Conservation (phyloP, 2,797 vertebrate species). For the Acrossocheilus fasciatus region DNA sequence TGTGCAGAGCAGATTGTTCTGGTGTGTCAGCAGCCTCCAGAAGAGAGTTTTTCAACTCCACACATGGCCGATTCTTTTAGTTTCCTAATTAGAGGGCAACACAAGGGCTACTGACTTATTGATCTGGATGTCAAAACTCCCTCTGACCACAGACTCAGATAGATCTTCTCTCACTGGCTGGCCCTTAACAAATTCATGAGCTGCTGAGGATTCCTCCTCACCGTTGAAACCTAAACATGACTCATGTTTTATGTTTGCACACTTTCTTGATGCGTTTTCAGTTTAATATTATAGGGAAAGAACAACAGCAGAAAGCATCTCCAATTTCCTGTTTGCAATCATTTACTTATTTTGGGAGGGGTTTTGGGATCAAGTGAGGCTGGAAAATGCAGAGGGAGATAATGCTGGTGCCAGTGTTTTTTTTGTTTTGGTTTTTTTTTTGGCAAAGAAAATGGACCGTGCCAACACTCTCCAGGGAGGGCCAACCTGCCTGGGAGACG, state of each 20-base stretch:
- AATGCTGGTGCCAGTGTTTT: slow-evolving; percentile 64
- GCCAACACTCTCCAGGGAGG: slow-evolving; percentile 78
- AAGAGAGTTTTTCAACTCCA: slow-evolving; percentile 73
- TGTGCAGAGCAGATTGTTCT: slow-evolving; percentile 55
- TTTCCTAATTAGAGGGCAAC: slow-evolving; percentile 84
- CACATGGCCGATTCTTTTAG: slow-evolving; percentile 78
- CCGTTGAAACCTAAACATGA: slow-evolving; percentile 46
- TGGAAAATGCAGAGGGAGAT: slow-evolving; percentile 63
- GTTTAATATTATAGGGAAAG: slow-evolving; percentile 20
- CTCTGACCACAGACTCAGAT: slow-evolving; percentile 76
- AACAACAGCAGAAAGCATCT: slow-evolving; percentile 41
- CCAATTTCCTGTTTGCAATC: slow-evolving; percentile 20
- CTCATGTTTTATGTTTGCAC: slow-evolving; percentile 44
- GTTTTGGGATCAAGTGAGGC: slow-evolving; percentile 32
- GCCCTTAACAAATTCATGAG: slow-evolving; percentile 62
- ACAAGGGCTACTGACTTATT: slow-evolving; percentile 85
- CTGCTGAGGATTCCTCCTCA: slow-evolving; percentile 33
- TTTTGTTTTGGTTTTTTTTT: slow-evolving; percentile 11
- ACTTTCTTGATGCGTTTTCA: slow-evolving; percentile 26
- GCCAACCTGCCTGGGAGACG: slow-evolving; percentile 76
- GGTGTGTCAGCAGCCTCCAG: slow-evolving; percentile 78
- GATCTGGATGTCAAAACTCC: slow-evolving; percentile 80
- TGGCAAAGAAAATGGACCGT: slow-evolving; percentile 70
- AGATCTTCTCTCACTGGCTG: slow-evolving; percentile 43
- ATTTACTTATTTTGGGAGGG: slow-evolving; percentile 44